phyloP scores from a whole-genome alignment of 2,113 vertebrate genomes.

The Pseudorhombus dupliciocellatus region DNA sequence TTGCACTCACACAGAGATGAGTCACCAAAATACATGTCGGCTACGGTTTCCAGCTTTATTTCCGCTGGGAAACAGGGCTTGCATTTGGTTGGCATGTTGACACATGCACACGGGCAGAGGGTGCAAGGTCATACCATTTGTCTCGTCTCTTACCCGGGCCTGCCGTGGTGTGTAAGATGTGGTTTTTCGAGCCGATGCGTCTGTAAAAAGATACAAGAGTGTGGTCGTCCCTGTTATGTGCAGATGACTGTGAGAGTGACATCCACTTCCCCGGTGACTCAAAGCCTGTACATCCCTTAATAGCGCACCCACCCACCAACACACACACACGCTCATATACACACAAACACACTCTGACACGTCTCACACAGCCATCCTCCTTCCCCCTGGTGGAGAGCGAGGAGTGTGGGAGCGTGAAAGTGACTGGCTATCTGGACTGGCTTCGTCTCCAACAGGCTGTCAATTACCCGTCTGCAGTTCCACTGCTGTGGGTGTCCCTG shows the following conservation, averaged over 20 bases:
- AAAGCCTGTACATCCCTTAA: slow-evolving; percentile 51
- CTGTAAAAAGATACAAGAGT: slow-evolving; percentile 12
- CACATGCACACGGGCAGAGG: neutral
- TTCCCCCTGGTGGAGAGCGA: slow-evolving; percentile 53
- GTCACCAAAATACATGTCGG: neutral
- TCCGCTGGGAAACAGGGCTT: neutral
- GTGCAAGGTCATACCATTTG: slow-evolving; percentile 6
- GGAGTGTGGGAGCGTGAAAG: slow-evolving; percentile 80
- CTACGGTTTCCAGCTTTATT: neutral
- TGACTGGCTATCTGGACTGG: slow-evolving; percentile 76
- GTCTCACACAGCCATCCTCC: slow-evolving; percentile 23
- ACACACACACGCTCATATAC: neutral
- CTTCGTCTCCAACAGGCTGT: slow-evolving; percentile 75
- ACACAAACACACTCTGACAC: slow-evolving; percentile 1
- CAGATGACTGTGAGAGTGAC: slow-evolving; percentile 66
- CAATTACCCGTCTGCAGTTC: slow-evolving; percentile 79
- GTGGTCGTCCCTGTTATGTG: slow-evolving; percentile 37
- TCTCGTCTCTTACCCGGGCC: neutral
- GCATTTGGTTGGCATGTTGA: slow-evolving; percentile 15
- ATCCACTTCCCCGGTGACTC: slow-evolving; percentile 64
- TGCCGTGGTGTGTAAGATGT: slow-evolving; percentile 11
- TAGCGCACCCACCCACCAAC: slow-evolving; percentile 8
- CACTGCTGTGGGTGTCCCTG: slow-evolving; percentile 69
- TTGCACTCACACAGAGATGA: neutral
- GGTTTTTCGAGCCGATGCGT: neutral